Evolutionary conservation across 2,797 vertebrate species (phyloP).

Genomic region (Fratercula arctica): DNA sequence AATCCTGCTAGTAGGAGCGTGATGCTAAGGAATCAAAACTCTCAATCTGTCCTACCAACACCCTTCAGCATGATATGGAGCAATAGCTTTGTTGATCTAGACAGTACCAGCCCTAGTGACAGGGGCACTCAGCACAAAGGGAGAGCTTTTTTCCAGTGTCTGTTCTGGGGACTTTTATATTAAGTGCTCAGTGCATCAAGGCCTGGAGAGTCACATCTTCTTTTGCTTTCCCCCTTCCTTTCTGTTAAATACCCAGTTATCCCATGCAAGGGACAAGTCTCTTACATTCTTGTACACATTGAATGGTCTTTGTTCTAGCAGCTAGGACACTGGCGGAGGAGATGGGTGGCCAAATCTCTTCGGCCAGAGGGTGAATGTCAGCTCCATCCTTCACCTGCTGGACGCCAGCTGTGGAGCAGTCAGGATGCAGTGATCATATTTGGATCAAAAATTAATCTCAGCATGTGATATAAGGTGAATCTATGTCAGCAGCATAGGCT

Average conservation of each 20-base stretch:
- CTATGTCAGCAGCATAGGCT: background rate
- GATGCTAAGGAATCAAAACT: background rate
- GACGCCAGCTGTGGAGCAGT: background rate
- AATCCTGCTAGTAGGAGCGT: background rate
- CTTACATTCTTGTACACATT: fast-evolving
- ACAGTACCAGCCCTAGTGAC: background rate
- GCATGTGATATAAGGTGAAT: background rate
- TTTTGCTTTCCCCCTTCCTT: background rate
- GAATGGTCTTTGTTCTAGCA: background rate
- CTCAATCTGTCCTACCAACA: background rate
- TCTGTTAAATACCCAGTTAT: background rate
- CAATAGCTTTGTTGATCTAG: background rate
- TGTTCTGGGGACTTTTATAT: background rate
- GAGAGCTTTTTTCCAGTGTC: background rate
- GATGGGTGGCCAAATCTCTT: background rate
- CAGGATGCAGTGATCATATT: background rate
- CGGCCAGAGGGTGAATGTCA: background rate
- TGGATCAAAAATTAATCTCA: background rate
- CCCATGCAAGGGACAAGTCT: background rate
- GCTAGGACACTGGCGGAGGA: background rate
- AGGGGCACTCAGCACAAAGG: fast-evolving
- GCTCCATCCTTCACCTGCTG: background rate
- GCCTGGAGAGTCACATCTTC: fast-evolving
- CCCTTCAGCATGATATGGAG: background rate
- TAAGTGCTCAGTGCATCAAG: background rate